phyloP scores from a whole-genome alignment of 1,140 invertebrate species.

The Eurosta solidaginis region DNA sequence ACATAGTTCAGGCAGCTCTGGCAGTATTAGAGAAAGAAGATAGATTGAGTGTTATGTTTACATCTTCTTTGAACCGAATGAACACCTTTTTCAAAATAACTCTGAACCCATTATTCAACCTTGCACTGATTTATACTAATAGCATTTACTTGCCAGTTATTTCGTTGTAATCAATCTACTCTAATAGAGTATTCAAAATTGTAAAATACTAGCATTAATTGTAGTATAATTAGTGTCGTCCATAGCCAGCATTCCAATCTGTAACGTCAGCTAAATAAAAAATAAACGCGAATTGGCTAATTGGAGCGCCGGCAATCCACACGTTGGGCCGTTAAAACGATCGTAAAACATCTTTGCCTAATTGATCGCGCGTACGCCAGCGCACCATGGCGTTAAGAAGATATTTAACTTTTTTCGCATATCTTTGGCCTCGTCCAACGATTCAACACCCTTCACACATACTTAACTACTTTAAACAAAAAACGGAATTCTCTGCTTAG shows the following conservation, averaged over 20 bases:
- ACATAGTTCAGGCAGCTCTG: no score
- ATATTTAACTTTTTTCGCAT: not conserved
- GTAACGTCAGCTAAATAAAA: not conserved
- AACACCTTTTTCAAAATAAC: no score
- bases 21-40: no score
- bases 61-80: no score
- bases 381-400: constrained; percentile 32
- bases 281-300: not conserved
- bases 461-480: not conserved
- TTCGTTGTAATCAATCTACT: no score
- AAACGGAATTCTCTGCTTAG: not conserved
- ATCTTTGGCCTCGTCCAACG: not conserved
- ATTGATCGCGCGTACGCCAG: constrained; percentile 60
- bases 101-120: no score
- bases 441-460: not conserved
- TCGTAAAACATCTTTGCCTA: constrained; percentile 60
- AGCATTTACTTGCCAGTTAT: no score
- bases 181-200: no score
- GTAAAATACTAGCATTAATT: no score
- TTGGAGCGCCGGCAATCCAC: not conserved
- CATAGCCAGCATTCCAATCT: constrained; percentile 15
- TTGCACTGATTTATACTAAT: no score
- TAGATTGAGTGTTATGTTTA: no score
- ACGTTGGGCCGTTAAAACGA: constrained; percentile 53
- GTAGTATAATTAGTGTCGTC: not conserved